Conservation (phyloP, 2,888 invertebrate species). For the Patella depressa region DNA sequence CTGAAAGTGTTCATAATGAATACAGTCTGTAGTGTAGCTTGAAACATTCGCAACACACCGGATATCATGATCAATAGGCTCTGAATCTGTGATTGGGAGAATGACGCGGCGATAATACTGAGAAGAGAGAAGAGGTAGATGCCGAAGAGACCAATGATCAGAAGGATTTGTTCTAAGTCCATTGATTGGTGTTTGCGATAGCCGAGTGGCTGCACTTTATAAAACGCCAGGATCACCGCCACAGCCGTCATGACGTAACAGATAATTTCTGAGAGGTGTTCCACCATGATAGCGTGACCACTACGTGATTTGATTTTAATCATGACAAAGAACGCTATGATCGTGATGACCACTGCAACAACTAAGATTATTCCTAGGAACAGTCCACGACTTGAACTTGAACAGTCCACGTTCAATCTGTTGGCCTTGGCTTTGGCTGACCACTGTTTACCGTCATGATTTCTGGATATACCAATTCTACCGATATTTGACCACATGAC, state of each 20-base stretch:
- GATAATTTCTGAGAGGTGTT: conserved; percentile 89
- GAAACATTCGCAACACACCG: conserved; percentile 86
- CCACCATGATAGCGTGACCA: conserved; percentile 89
- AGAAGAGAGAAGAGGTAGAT: conserved; percentile 93
- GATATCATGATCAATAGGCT: conserved; percentile 90
- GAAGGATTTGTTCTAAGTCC: conserved; percentile 73
- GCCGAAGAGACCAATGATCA: conserved; percentile 92
- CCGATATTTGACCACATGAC: conserved; percentile 93
- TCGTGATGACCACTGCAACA: conserved; percentile 76
- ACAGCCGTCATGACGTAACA: conserved; percentile 89
- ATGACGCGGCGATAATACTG: conserved; percentile 91
- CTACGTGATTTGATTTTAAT: conserved; percentile 81
- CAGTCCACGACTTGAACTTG: conserved; percentile 90
- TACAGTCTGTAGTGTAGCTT: conserved; percentile 92
- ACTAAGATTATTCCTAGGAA: conserved; percentile 79
- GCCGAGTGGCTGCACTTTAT: conserved; percentile 78
- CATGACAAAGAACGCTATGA: conserved; percentile 96
- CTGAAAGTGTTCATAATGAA: conserved; percentile 94
- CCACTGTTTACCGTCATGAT: conserved; percentile 27
- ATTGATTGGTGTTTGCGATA: conserved; percentile 36
- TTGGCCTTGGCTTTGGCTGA: conserved; percentile 39
- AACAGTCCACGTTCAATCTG: conserved; percentile 80
- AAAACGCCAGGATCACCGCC: conserved; percentile 89
- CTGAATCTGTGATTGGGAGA: conserved; percentile 83
- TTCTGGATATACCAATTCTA: conserved; percentile 21